A percentile compares a stretch with the other conserved stretches of the same genome.
These are phyloP conservation scores for Acrossocheilus wenchowensis DNA, from an alignment of 2,797 vertebrate species.

Conservation along the genomic window DNA sequence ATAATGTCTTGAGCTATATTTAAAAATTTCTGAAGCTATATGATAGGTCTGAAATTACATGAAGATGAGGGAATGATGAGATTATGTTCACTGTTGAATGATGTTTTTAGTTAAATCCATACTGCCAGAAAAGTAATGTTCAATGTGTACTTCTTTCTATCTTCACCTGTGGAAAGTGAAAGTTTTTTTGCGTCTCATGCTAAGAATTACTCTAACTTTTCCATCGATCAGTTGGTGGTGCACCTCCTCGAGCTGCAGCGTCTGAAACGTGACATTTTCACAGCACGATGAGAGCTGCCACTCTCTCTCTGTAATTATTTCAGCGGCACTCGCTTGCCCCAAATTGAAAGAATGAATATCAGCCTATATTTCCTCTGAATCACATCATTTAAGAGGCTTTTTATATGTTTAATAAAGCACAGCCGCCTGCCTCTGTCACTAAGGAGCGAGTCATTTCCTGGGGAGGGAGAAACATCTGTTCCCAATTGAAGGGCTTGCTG, in stretches of 20 bases:
- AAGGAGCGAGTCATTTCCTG: constrained; percentile 74
- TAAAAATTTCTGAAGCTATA: not conserved
- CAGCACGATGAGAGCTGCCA: constrained; percentile 50
- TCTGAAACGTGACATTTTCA: constrained; percentile 56
- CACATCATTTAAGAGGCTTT: constrained; percentile 74
- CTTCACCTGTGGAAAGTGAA: not conserved
- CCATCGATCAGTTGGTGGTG: constrained; percentile 54
- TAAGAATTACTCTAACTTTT: constrained; percentile 58
- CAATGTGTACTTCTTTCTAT: not conserved
- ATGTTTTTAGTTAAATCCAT: not conserved
- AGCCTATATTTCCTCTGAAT: constrained; percentile 76
- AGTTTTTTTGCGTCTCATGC: not conserved
- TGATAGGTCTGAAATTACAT: not conserved
- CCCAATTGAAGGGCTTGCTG: constrained; percentile 70
- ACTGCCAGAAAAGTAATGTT: not conserved
- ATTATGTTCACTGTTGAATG: too few species aligned
- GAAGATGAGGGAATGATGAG: not conserved
- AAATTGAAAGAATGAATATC: constrained; percentile 75
- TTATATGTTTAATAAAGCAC: constrained; percentile 77
- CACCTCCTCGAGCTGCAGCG: constrained; percentile 24
- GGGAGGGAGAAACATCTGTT: constrained; percentile 77
- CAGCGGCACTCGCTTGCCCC: constrained; percentile 68
- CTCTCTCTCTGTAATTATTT: constrained; percentile 71
- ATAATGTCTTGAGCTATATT: not conserved
- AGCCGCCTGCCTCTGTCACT: constrained; percentile 71